Conservation (phyloP, 2,797 vertebrate genomes). For the Lepilemur septentrionalis region DNA sequence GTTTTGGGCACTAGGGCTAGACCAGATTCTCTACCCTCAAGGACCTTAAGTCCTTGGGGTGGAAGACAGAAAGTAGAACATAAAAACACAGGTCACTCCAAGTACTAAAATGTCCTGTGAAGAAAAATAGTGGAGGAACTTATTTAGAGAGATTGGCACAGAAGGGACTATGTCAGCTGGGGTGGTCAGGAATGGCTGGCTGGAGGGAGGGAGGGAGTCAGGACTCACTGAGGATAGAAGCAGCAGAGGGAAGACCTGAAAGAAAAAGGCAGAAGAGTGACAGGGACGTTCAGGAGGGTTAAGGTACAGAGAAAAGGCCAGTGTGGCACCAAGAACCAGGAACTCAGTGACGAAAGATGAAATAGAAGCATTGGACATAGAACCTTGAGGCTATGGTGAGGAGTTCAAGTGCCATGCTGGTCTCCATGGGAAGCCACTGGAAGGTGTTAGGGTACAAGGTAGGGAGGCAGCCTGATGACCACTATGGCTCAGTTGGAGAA, state of each 20-base stretch:
- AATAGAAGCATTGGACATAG: neutral
- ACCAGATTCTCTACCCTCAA: neutral
- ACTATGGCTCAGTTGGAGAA: neutral
- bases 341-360: neutral
- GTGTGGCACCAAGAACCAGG: neutral
- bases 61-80: neutral
- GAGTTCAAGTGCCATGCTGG: neutral
- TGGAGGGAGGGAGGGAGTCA: neutral
- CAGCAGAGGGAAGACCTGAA: neutral
- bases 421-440: neutral
- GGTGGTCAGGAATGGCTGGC: neutral
- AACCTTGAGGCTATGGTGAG: no score
- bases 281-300: neutral
- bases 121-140: neutral
- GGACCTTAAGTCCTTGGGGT: neutral
- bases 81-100: neutral
- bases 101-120: neutral
- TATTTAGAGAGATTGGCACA: neutral
- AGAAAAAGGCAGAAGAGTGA: neutral
- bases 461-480: neutral
- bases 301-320: neutral
- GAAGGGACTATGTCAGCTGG: neutral
- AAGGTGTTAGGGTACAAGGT: neutral
- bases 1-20: neutral
- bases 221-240: neutral